Percentiles rank a stretch among this genome's conserved stretches.
Evolutionary conservation across 2,113 vertebrate species (phyloP).

Genomic region (Peromyscus leucopus): DNA sequence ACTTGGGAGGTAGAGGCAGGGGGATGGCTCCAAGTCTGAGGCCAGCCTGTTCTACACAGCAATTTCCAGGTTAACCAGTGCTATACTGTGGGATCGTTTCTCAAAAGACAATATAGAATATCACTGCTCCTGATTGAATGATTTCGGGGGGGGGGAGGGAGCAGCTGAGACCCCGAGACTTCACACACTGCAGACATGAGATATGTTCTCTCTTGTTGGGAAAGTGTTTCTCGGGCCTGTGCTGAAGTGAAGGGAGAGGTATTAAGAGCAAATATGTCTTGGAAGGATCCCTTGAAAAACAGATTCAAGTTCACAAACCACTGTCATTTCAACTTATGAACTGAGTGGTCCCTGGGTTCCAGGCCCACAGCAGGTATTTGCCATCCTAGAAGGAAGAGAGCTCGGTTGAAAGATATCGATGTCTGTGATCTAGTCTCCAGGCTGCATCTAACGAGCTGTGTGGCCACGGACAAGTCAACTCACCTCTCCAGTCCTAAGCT

Average conservation of each 20-base stretch:
- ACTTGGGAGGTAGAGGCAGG: background rate
- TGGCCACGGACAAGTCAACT: background rate
- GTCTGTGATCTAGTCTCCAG: background rate
- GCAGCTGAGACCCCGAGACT: background rate
- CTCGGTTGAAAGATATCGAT: background rate
- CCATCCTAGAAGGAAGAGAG: background rate
- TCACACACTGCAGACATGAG: background rate
- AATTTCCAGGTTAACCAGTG: background rate
- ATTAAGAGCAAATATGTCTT: constrained; percentile 6
- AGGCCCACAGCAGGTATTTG: background rate
- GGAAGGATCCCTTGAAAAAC: background rate
- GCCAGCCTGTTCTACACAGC: background rate
- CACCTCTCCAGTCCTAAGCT: background rate
- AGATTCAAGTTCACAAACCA: background rate
- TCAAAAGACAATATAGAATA: background rate
- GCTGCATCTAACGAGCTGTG: background rate
- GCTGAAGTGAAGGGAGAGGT: background rate
- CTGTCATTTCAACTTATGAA: background rate
- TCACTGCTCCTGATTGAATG: background rate
- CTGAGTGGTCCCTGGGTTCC: background rate
- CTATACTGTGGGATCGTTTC: background rate
- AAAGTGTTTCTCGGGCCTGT: background rate
- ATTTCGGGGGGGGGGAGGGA: background rate
- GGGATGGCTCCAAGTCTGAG: background rate
- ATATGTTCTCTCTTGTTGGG: background rate